Conservation (phyloP, 30 jellyfish, hydroid and myxozoan species). For the Calvadosia cruxmelitensis region DNA sequence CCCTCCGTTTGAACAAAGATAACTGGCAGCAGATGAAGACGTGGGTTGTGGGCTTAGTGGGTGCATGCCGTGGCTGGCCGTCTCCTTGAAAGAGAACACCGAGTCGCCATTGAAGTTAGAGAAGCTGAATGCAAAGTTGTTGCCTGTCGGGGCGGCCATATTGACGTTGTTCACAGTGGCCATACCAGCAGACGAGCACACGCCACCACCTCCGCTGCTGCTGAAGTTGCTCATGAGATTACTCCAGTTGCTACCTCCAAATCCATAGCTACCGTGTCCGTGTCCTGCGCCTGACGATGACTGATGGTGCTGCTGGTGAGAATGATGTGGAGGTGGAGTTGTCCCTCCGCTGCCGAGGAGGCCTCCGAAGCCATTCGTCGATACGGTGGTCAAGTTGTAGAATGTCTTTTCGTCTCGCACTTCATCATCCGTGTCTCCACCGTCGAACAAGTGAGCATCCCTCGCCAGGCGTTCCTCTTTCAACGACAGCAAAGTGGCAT, state of each 20-base stretch:
- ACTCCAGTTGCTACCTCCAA: slow-evolving; percentile 1
- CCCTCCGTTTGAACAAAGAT: slow-evolving; percentile 22
- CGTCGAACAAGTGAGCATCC: slow-evolving; percentile 49
- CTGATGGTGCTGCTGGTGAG: neutral
- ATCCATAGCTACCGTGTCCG: neutral
- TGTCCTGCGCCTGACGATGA: neutral
- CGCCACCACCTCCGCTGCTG: slow-evolving; percentile 12
- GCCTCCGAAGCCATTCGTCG: slow-evolving; percentile 20
- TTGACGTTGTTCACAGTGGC: slow-evolving; percentile 30
- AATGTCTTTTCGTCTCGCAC: slow-evolving; percentile 61
- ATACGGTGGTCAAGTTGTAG: slow-evolving; percentile 53
- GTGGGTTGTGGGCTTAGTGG: slow-evolving; percentile 54
- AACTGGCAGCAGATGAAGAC: slow-evolving; percentile 19
- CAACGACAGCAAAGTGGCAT: slow-evolving; percentile 25
- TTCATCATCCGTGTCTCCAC: slow-evolving; percentile 31
- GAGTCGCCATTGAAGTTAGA: slow-evolving; percentile 43
- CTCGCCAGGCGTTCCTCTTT: slow-evolving; percentile 50
- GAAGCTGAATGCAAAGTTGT: slow-evolving; percentile 35
- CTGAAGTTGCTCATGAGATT: slow-evolving; percentile 30
- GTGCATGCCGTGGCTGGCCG: slow-evolving; percentile 18
- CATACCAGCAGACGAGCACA: slow-evolving; percentile 15
- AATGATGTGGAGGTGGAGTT: neutral
- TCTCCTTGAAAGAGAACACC: slow-evolving; percentile 28
- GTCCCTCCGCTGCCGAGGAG: slow-evolving; percentile 16
- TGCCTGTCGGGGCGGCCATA: slow-evolving; percentile 28